Evolutionary conservation across 2,113 vertebrate genomes (phyloP), one percentile per base, ranked within the genome.

Genomic region (Puffinus mauretanicus): DNA sequence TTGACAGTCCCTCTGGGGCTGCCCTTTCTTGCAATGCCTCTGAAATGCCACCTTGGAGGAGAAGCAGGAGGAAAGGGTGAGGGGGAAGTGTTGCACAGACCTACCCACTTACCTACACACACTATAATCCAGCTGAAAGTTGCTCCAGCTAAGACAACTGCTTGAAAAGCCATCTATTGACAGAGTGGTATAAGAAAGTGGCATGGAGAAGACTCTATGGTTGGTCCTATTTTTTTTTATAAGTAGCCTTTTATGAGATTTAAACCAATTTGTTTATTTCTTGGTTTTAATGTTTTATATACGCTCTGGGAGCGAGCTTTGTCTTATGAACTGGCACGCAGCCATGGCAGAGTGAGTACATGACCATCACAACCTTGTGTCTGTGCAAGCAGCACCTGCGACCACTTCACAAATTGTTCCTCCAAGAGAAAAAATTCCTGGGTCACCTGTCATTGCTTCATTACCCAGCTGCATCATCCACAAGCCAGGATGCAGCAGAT

Each of bases 1-100:
- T 91, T 94, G 86, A 89, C 93, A 88, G 89, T 95, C 94, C 75
- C 96, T 94, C 55, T 93, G 93, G 77, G 94, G 84, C 55, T 91
- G 75, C 71, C 86, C 51, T 95, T 80, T 90, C 96, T 93, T 95
- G 96, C 89, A 75, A 93, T 65, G 66, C 11, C 2, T 90, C 73
- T 25, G 84, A 95, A 94, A 96, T 76, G 36, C 93, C 90, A 80
- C n/a, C 4, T 62, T 29, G 29, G 66, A 92, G 83, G 29, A 89
- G 88, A 75, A 84, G 69, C 57, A 79, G 73, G 70, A 93, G 57
- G 22, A 61, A 94, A 82, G 65, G 91, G 80, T 91, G 91, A 79
- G n/a, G 77, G 69, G 42, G 22, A 71, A 71, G 26, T 13, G 38
- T 44, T 91, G 61, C 16, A 22, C 2, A 80, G 40, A 87, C 29